Conservation (phyloP, 2,797 vertebrate species). For the Falco cherrug region DNA sequence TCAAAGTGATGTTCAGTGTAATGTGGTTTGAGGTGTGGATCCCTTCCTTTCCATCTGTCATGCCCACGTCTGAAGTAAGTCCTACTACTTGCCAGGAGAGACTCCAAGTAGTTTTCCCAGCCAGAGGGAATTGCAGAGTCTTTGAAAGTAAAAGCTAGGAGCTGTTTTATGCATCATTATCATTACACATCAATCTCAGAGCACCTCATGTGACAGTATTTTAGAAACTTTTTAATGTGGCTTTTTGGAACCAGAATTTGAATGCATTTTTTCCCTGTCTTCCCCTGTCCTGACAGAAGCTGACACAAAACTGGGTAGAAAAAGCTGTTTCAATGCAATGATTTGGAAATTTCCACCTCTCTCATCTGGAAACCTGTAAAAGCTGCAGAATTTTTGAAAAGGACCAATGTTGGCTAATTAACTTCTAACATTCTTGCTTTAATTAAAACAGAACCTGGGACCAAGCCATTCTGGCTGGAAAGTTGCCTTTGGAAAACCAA, state of each 20-base stretch:
- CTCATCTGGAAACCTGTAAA: neutral
- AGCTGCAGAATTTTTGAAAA: neutral
- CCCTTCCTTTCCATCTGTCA: neutral
- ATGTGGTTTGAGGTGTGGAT: neutral
- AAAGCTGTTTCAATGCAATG: neutral
- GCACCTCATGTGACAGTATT: neutral
- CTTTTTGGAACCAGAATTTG: neutral
- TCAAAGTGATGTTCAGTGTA: neutral
- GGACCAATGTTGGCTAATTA: neutral
- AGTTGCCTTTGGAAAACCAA: neutral
- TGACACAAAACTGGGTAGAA: neutral
- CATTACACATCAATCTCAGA: neutral
- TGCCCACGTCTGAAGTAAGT: neutral
- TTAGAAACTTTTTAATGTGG: neutral
- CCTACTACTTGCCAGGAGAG: neutral
- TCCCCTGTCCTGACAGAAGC: neutral
- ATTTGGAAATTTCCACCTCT: neutral
- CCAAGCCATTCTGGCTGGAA: neutral
- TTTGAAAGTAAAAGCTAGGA: neutral
- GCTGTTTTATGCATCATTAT: neutral
- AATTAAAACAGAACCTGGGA: neutral
- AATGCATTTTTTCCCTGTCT: accelerated
- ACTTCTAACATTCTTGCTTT: neutral
- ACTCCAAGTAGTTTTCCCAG: neutral
- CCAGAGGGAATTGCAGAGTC: neutral